Evolutionary conservation across 2,797 vertebrate genomes (phyloP), one percentile per base, ranked within the genome.

Genomic region (Myotis planiceps): DNA sequence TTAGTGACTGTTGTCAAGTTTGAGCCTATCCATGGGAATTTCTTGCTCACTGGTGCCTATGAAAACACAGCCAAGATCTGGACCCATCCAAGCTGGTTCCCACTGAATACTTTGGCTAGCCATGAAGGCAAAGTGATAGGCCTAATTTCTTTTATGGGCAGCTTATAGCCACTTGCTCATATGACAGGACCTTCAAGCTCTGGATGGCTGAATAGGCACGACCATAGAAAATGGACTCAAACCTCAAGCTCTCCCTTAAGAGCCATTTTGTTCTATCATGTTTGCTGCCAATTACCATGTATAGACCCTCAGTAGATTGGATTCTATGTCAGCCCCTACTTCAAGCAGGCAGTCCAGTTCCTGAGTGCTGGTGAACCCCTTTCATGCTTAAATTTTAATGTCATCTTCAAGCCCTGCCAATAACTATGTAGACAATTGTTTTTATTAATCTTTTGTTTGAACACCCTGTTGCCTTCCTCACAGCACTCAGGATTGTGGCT

Each of bases 51-150:
- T 0, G 99, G 99, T 0, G 99, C 99, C 0, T 99, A 99, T 0
- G 99, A 99, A 97, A 99, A 99, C 98, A 99, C 99, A 0, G 99
- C 99, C 0, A 99, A 99, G 97, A 99, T 99, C 79, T 99, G 99
- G 99, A 99, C 99, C 53, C 99, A 99, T 97, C 99, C 99, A 0
- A 99, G 99, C 92, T 99, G 99, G 99, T 99, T 99, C 51, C 99
- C 99, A 0, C 96, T 99, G 96, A 99, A 99, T 96, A 99, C 99
- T 0, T 98, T 99, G 72, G 99, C 99, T 0, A 99, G 99, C 6
- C 99, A 99, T 0, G 99, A 99, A 97, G 99, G 99, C 6, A 99
- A 99, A 98, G 99, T 99, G 92, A 99, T 99, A 99, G 99, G 99
- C 0, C 97, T 99, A 19, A 98, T 99, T 94, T 99, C 99, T 18